These are phyloP conservation scores for Argyrosomus regius DNA, from an alignment of 2,797 vertebrate species.

Conservation along the genomic window DNA sequence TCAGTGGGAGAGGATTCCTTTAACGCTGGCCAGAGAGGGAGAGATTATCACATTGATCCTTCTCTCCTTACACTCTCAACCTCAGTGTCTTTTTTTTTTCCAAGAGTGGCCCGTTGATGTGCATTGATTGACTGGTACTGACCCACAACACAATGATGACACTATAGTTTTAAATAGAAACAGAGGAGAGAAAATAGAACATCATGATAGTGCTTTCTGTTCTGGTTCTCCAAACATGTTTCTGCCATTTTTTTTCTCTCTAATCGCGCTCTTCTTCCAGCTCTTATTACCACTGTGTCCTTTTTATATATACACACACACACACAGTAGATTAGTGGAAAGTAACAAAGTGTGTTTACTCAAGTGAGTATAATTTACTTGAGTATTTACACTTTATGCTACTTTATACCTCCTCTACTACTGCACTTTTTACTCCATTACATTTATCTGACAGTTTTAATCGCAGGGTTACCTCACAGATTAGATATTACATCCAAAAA, in stretches of 20 bases:
- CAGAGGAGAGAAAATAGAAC: conserved; percentile 6
- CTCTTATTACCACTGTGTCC: neutral
- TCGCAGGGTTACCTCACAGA: neutral
- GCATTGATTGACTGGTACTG: conserved; percentile 53
- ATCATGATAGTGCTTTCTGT: neutral
- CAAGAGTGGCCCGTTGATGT: conserved; percentile 30
- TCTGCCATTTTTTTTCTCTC: neutral
- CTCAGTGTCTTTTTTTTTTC: conserved; percentile 16
- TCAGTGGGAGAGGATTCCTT: conserved; percentile 59
- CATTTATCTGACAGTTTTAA: neutral
- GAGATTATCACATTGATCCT: conserved; percentile 70
- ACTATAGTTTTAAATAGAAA: conserved; percentile 25
- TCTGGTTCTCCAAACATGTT: conserved; percentile 15
- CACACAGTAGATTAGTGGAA: neutral
- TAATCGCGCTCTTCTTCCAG: neutral
- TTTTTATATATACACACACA: neutral
- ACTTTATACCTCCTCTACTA: neutral
- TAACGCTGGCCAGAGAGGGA: conserved; percentile 41
- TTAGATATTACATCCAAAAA: neutral
- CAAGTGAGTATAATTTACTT: neutral
- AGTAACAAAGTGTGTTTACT: neutral
- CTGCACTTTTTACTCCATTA: neutral
- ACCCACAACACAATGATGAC: conserved; percentile 32
- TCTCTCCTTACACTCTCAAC: conserved; percentile 63
- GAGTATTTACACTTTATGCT: neutral